These are phyloP conservation scores for Sinocyclocheilus rhinocerous DNA, from an alignment of 2,113 vertebrate species.

Conservation along the genomic window DNA sequence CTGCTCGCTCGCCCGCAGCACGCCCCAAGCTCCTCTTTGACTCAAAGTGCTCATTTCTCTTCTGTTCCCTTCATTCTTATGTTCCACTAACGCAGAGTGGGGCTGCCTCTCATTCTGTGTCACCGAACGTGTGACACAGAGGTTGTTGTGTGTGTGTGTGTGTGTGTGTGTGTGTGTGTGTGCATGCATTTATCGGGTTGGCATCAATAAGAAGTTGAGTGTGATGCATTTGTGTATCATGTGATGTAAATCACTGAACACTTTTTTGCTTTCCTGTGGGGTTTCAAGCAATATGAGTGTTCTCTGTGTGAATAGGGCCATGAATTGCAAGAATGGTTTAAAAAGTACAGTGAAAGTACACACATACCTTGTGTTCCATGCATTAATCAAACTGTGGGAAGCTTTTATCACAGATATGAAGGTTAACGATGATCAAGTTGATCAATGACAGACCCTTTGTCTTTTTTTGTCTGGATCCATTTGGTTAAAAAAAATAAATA, in stretches of 20 bases:
- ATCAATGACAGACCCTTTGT: not conserved
- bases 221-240: conserved; percentile 33
- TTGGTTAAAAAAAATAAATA: too few species aligned
- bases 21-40: conserved; percentile 90
- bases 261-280: conserved; percentile 13
- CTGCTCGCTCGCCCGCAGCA: conserved; percentile 89
- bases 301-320: not conserved
- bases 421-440: not conserved
- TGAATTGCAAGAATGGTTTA: not conserved
- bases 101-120: conserved; percentile 48
- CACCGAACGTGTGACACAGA: conserved; percentile 15
- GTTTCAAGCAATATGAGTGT: not conserved
- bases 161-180: conserved; percentile 18
- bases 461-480: not conserved
- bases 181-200: conserved; percentile 38
- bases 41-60: conserved; percentile 90
- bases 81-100: conserved; percentile 73
- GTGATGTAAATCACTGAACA: conserved; percentile 32
- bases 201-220: conserved; percentile 33
- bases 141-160: conserved; percentile 39
- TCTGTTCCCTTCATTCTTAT: conserved; percentile 90
- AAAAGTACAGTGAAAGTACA: conserved; percentile 2
- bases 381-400: not conserved
- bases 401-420: not conserved
- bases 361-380: not conserved